These are phyloP conservation scores for Gambusia affinis DNA, from an alignment of 2,113 vertebrate genomes.

Conservation along the genomic window DNA sequence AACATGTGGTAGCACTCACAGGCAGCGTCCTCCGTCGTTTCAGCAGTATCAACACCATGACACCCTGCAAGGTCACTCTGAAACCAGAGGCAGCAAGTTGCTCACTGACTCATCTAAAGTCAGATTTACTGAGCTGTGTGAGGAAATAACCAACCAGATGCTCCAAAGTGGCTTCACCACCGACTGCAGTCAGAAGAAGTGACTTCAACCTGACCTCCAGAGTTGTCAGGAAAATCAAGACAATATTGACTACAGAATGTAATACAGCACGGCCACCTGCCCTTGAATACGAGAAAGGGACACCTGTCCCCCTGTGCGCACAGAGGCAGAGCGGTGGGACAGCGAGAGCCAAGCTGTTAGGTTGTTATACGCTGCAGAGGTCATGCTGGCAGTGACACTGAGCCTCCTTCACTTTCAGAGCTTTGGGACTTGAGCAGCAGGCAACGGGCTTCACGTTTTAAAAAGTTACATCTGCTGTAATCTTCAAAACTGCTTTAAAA, in stretches of 20 bases:
- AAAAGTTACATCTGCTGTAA: neutral
- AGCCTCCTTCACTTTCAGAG: slow-evolving; percentile 21
- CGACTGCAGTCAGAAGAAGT: slow-evolving; percentile 34
- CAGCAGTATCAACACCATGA: slow-evolving; percentile 19
- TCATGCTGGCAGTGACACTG: slow-evolving; percentile 31
- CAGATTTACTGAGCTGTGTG: slow-evolving; percentile 9
- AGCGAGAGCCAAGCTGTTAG: slow-evolving; percentile 33
- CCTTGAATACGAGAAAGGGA: slow-evolving; percentile 67
- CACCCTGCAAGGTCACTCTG: slow-evolving; percentile 39
- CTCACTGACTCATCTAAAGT: neutral
- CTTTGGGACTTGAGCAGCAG: neutral
- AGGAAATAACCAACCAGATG: slow-evolving; percentile 8
- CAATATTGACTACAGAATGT: slow-evolving; percentile 61
- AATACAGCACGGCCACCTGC: slow-evolving; percentile 43
- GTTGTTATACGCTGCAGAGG: slow-evolving; percentile 19
- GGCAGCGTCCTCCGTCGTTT: neutral
- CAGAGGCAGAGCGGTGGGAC: slow-evolving; percentile 11
- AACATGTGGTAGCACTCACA: too few species aligned
- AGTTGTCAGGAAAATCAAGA: slow-evolving; percentile 54
- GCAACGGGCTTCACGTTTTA: neutral
- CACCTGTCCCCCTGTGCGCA: slow-evolving; percentile 1
- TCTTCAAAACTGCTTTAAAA: neutral
- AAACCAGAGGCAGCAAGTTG: slow-evolving; percentile 21
- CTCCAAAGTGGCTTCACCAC: slow-evolving; percentile 31
- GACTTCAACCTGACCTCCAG: slow-evolving; percentile 53